Conservation (phyloP, 2,888 invertebrate genomes). For the Anthophora plumipes region DNA sequence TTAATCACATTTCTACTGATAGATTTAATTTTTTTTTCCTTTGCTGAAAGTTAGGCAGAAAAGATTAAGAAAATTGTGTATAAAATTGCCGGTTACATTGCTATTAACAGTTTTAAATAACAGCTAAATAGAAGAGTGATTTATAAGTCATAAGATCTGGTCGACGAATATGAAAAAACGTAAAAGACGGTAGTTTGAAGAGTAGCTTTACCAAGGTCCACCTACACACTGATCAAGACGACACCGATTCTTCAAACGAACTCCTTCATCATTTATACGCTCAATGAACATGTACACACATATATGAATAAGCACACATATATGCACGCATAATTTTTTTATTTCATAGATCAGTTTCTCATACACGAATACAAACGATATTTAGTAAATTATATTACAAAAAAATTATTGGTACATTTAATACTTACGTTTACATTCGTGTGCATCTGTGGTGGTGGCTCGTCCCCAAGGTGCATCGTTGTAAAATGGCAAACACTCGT, state of each 20-base stretch:
- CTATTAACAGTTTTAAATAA: not conserved
- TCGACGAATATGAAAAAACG: slow-evolving; percentile 35
- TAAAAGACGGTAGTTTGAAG: slow-evolving; percentile 52
- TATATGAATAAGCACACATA: not conserved
- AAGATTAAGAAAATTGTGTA: not conserved
- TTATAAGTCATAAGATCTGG: slow-evolving; percentile 5
- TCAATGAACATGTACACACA: not conserved
- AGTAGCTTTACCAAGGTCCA: slow-evolving; percentile 58
- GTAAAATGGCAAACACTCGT: slow-evolving; percentile 96
- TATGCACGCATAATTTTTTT: not conserved
- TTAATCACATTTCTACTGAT: too few species aligned
- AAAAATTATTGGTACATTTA: not conserved
- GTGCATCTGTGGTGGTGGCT: slow-evolving; percentile 94
- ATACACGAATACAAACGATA: not conserved
- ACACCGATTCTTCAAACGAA: slow-evolving; percentile 27
- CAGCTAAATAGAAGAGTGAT: not conserved
- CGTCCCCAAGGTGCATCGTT: slow-evolving; percentile 98
- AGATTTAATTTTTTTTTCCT: too few species aligned
- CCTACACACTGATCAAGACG: slow-evolving; percentile 45
- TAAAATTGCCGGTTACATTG: not conserved
- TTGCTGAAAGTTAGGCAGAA: not conserved
- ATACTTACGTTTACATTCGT: slow-evolving; percentile 97
- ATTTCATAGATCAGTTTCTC: not conserved
- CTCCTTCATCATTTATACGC: not conserved
- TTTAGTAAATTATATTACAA: not conserved